phyloP scores from a whole-genome alignment of 2,797 vertebrate species.

The Sebastiscus tertius region DNA sequence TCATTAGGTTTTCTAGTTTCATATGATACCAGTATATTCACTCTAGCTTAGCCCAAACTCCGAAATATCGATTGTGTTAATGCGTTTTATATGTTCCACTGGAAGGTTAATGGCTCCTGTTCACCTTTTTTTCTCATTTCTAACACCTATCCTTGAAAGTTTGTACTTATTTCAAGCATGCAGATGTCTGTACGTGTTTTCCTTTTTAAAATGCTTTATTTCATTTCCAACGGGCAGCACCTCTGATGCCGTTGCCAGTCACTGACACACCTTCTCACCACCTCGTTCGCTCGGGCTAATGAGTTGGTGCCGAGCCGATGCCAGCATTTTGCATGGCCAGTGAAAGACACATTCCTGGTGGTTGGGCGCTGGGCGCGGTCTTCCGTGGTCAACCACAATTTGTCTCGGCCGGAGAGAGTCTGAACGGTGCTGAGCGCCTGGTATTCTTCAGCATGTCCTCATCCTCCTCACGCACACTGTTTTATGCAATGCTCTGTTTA shows the following conservation, averaged over 20 bases:
- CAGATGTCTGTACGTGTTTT: no score
- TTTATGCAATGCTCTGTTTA: constrained; percentile 60
- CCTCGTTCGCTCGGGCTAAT: constrained; percentile 44
- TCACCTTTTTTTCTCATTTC: constrained; percentile 47
- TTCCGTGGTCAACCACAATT: constrained; percentile 63
- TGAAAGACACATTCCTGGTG: constrained; percentile 67
- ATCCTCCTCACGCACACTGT: constrained; percentile 31
- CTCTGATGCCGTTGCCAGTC: constrained; percentile 70
- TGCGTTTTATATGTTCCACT: constrained; percentile 6
- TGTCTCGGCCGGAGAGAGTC: constrained; percentile 60
- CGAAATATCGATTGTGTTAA: no score
- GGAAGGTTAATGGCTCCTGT: constrained; percentile 14
- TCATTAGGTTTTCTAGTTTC: no score
- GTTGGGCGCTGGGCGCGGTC: constrained; percentile 59
- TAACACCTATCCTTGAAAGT: not conserved
- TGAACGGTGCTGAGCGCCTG: constrained; percentile 55
- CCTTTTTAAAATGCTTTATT: constrained; percentile 3
- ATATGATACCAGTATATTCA: no score
- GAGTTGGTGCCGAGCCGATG: constrained; percentile 52
- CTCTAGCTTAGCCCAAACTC: no score
- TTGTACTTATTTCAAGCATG: no score
- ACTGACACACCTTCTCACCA: constrained; percentile 63
- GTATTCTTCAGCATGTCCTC: constrained; percentile 59
- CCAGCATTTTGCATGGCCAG: constrained; percentile 65
- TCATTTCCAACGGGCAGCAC: constrained; percentile 38